These are phyloP conservation scores for Spondyliosoma cantharus DNA, from an alignment of 2,797 vertebrate species.

Conservation along the genomic window DNA sequence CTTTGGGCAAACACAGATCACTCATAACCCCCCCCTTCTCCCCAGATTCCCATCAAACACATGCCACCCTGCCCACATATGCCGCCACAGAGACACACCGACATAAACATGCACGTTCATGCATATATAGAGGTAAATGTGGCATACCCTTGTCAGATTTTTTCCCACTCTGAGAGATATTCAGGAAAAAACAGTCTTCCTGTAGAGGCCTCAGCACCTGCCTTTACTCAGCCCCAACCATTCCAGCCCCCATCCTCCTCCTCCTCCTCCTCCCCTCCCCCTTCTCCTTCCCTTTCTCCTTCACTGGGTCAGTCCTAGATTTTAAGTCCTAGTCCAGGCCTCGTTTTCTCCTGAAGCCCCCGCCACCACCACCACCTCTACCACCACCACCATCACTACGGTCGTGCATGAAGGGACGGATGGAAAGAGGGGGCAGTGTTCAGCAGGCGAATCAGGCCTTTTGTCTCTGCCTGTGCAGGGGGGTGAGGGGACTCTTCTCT, in stretches of 20 bases:
- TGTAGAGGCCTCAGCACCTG: constrained; percentile 80
- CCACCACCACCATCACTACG: constrained; percentile 51
- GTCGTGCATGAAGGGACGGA: constrained; percentile 73
- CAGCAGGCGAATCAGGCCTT: constrained; percentile 86
- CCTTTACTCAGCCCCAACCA: constrained; percentile 67
- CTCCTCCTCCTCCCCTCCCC: constrained; percentile 53
- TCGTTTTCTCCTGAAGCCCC: constrained; percentile 71
- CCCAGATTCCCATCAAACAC: constrained; percentile 33
- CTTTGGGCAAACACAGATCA: constrained; percentile 19
- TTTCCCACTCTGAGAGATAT: constrained; percentile 72
- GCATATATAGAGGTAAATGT: constrained; percentile 75
- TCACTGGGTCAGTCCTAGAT: constrained; percentile 79
- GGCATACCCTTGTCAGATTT: constrained; percentile 79
- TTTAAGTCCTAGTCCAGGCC: constrained; percentile 76
- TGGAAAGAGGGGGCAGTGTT: constrained; percentile 84
- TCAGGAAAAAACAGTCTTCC: constrained; percentile 74
- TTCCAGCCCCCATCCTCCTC: constrained; percentile 50
- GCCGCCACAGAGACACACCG: constrained; percentile 55
- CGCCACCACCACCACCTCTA: constrained; percentile 31
- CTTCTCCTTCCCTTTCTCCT: constrained; percentile 61
- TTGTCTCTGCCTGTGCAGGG: constrained; percentile 82
- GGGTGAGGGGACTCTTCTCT: constrained; percentile 79
- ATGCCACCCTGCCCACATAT: constrained; percentile 45
- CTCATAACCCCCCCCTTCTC: neutral
- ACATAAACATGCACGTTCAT: constrained; percentile 74